phyloP scores from a whole-genome alignment of 2,888 invertebrate genomes.

The Idaea dimidiata region DNA sequence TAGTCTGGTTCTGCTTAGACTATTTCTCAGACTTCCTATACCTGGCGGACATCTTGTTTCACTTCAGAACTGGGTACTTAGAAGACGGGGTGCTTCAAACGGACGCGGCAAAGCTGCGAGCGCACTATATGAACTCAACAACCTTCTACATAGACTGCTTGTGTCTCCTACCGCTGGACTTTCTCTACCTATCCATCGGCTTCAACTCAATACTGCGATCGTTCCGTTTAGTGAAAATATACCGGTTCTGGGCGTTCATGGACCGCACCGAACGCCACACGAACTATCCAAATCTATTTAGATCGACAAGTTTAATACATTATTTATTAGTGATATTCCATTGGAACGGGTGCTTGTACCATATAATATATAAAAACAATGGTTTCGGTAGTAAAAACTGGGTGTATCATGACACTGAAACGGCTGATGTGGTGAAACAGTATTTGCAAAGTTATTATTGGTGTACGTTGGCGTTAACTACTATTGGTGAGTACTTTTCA shows the following conservation, averaged over 20 bases:
- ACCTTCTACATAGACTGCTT: conserved; percentile 99
- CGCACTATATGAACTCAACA: conserved; percentile 98
- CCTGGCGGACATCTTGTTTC: conserved; percentile 97
- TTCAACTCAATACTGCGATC: conserved; percentile 97
- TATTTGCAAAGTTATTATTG: conserved; percentile 99
- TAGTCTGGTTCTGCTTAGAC: conserved; percentile 98
- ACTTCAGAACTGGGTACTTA: conserved; percentile 97
- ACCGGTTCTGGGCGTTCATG: conserved; percentile 99
- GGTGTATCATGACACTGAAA: conserved; percentile 93
- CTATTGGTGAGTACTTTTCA: conserved; percentile 86
- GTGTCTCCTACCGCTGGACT: conserved; percentile 98
- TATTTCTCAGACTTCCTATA: conserved; percentile 98
- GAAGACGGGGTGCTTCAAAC: conserved; percentile 99
- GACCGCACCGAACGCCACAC: conserved; percentile 99
- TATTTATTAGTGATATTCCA: conserved; percentile 99
- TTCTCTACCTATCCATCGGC: conserved; percentile 98
- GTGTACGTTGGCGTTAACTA: conserved; percentile 97
- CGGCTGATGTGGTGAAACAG: conserved; percentile 94
- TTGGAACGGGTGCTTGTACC: conserved; percentile 99
- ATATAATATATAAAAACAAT: conserved; percentile 97
- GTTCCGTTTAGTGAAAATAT: conserved; percentile 97
- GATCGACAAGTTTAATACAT: conserved; percentile 95
- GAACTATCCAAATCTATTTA: conserved; percentile 98
- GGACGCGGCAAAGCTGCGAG: conserved; percentile 94
- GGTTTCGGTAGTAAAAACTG: conserved; percentile 96